Percentiles rank a stretch among this genome's conserved stretches.
Evolutionary conservation across 64 coral and sea anemone genomes (phyloP).

Genomic region (Montipora capricornis): DNA sequence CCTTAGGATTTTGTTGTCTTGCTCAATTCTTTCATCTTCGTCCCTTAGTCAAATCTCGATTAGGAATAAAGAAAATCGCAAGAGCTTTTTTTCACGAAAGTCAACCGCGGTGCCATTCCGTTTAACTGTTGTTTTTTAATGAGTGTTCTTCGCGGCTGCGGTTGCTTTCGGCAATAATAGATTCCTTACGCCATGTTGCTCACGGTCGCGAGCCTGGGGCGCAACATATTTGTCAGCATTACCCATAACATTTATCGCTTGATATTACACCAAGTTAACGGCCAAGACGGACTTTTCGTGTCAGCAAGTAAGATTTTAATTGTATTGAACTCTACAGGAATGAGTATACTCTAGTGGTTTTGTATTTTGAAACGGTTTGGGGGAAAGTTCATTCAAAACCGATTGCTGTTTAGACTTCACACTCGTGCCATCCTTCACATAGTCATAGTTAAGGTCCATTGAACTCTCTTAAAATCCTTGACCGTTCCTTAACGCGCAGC

Average conservation of each 20-base stretch:
- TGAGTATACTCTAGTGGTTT: too few species aligned
- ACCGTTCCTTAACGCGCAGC: neutral
- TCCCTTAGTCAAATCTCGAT: too few species aligned
- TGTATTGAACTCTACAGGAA: too few species aligned
- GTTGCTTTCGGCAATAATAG: neutral
- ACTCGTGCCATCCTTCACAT: neutral
- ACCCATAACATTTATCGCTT: neutral
- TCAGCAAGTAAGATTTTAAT: neutral
- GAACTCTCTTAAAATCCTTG: neutral
- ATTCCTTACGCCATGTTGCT: neutral
- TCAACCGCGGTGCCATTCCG: too few species aligned
- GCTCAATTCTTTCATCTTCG: neutral
- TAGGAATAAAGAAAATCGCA: neutral
- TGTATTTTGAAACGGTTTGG: too few species aligned
- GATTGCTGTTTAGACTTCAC: neutral
- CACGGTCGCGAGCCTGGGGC: constrained; percentile 3
- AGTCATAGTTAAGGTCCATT: neutral
- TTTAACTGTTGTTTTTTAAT: neutral
- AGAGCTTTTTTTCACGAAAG: too few species aligned
- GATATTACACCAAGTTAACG: neutral
- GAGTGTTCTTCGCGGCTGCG: neutral
- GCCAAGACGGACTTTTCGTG: neutral
- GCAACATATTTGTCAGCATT: constrained; percentile 18
- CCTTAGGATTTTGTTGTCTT: too few species aligned
- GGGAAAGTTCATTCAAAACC: too few species aligned